These are phyloP conservation scores for Diarsia mendica DNA, from an alignment of 2,888 invertebrate genomes.

Conservation along the genomic window DNA sequence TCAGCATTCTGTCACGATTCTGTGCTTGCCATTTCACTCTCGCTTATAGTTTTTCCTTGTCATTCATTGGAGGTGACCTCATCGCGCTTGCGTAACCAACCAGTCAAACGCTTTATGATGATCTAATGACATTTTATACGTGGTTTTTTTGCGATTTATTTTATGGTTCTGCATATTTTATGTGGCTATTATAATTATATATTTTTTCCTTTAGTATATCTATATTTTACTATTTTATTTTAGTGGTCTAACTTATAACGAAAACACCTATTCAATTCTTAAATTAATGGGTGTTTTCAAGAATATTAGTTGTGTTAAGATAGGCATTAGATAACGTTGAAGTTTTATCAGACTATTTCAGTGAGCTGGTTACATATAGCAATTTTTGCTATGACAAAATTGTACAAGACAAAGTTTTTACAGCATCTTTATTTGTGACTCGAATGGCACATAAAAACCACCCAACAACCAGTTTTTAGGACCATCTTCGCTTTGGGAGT, in stretches of 20 bases:
- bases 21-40: slow-evolving; percentile 49
- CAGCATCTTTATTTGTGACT: neutral
- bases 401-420: neutral
- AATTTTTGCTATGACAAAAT: neutral
- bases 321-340: neutral
- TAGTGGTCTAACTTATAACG: neutral
- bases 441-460: neutral
- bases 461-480: slow-evolving; percentile 4
- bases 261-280: neutral
- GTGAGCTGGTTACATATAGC: neutral
- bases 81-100: slow-evolving; percentile 64
- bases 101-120: slow-evolving; percentile 47
- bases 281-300: neutral
- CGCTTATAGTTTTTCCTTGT: slow-evolving; percentile 43
- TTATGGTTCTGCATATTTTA: slow-evolving; percentile 38
- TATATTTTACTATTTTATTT: neutral
- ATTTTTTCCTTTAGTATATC: neutral
- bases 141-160: slow-evolving; percentile 41
- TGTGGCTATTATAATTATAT: neutral
- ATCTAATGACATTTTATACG: slow-evolving; percentile 63
- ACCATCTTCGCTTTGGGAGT: neutral
- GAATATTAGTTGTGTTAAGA: neutral
- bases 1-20: slow-evolving; percentile 17
- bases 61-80: slow-evolving; percentile 57
- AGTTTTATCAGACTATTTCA: neutral